Evolutionary conservation across 2,888 invertebrate species (phyloP).

Genomic region (Cheilosia soror): DNA sequence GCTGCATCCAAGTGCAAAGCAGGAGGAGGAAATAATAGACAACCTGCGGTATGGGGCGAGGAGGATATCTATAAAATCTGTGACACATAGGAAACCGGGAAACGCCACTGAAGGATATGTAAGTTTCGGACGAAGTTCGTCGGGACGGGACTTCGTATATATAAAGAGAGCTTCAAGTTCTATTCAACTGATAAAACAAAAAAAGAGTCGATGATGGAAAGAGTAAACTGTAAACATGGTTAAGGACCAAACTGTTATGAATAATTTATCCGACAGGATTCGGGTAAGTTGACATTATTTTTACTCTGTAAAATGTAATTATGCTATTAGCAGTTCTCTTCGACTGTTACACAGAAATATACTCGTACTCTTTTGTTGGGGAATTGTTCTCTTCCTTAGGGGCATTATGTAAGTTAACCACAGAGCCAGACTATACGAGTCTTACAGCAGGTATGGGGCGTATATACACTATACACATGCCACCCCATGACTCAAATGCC

Average conservation of each 20-base stretch:
- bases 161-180: conserved; percentile 38
- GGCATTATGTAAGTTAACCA: conserved; percentile 65
- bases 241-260: not conserved
- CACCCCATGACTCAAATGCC: conserved; percentile 64
- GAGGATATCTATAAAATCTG: conserved; percentile 65
- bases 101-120: conserved; percentile 45
- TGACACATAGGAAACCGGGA: conserved; percentile 62
- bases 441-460: conserved; percentile 27
- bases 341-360: conserved; percentile 25
- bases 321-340: conserved; percentile 48
- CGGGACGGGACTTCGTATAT: conserved; percentile 38
- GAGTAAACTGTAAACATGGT: conserved; percentile 39
- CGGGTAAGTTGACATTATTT: conserved; percentile 25
- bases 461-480: not conserved
- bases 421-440: conserved; percentile 43
- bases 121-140: conserved; percentile 33
- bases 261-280: conserved; percentile 18
- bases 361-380: conserved; percentile 7
- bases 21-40: conserved; percentile 36
- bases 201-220: conserved; percentile 51
- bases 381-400: conserved; percentile 16
- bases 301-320: conserved; percentile 51
- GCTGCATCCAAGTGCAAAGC: conserved; percentile 51
- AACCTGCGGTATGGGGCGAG: not conserved
- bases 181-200: not conserved